Percentiles rank a stretch among this genome's conserved stretches.
phyloP scores from a whole-genome alignment of 1,140 invertebrate species.

The Drosophila pandora region DNA sequence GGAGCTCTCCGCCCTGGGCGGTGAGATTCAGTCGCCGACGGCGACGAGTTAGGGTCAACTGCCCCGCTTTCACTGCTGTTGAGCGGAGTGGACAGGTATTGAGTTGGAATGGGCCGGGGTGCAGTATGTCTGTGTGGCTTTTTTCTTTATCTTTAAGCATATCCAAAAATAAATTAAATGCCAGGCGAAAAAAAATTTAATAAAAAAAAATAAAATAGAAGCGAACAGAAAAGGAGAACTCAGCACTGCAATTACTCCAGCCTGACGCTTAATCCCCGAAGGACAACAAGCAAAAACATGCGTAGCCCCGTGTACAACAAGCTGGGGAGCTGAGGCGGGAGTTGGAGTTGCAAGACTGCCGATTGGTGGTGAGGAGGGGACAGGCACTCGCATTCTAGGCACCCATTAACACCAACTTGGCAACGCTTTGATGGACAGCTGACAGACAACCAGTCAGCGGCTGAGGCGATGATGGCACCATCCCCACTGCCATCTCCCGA shows the following conservation, averaged over 20 bases:
- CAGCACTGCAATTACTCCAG: slow-evolving; percentile 71
- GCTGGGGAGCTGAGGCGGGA: slow-evolving; percentile 19
- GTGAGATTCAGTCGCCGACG: slow-evolving; percentile 86
- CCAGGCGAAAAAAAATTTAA: slow-evolving; percentile 52
- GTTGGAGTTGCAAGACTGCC: background rate
- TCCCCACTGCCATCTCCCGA: background rate
- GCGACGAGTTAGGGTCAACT: slow-evolving; percentile 74
- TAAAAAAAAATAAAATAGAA: slow-evolving; percentile 12
- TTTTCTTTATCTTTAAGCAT: slow-evolving; percentile 72
- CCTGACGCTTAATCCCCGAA: slow-evolving; percentile 78
- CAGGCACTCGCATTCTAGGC: slow-evolving; percentile 68
- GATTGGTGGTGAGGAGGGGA: slow-evolving; percentile 17
- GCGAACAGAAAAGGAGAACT: slow-evolving; percentile 26
- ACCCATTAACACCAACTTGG: slow-evolving; percentile 81
- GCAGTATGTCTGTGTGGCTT: slow-evolving; percentile 50
- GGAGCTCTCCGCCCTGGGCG: slow-evolving; percentile 91
- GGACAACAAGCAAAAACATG: slow-evolving; percentile 80
- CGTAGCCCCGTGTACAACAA: slow-evolving; percentile 73
- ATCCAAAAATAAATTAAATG: slow-evolving; percentile 81
- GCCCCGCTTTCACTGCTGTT: slow-evolving; percentile 62
- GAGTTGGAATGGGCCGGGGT: slow-evolving; percentile 14
- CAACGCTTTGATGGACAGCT: slow-evolving; percentile 79
- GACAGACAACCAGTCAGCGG: slow-evolving; percentile 75
- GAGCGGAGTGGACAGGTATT: slow-evolving; percentile 35
- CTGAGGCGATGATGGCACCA: slow-evolving; percentile 42